Evolutionary conservation across 2,113 vertebrate species (phyloP).

Genomic region (Nothoprocta perdicaria): DNA sequence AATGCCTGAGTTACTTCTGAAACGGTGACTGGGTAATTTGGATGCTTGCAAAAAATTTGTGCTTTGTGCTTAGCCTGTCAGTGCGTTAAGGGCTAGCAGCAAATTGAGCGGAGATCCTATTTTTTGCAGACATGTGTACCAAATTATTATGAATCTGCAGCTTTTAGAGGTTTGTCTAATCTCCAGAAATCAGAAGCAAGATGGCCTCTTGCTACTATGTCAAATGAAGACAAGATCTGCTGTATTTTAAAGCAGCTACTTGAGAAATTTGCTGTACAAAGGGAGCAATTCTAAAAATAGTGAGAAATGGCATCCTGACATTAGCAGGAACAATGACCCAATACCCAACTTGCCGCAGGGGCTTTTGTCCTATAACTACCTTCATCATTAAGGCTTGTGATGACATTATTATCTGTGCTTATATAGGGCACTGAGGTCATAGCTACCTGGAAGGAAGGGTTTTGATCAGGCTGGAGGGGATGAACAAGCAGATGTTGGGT

Average conservation of each 20-base stretch:
- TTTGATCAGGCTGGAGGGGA: slow-evolving; percentile 51
- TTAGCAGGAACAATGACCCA: slow-evolving; percentile 58
- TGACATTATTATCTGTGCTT: slow-evolving; percentile 53
- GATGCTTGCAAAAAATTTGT: neutral
- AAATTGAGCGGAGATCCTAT: neutral
- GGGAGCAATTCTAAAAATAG: slow-evolving; percentile 46
- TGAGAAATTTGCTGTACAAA: slow-evolving; percentile 39
- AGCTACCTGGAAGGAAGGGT: slow-evolving; percentile 32
- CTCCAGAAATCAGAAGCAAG: neutral
- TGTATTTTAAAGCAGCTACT: neutral
- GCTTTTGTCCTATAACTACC: slow-evolving; percentile 29
- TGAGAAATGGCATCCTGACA: slow-evolving; percentile 37
- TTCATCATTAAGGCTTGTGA: slow-evolving; percentile 38
- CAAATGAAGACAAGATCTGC: neutral
- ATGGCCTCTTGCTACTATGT: neutral
- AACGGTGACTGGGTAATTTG: neutral
- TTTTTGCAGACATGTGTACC: neutral
- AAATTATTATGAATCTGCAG: neutral
- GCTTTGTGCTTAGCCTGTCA: neutral
- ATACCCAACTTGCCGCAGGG: slow-evolving; percentile 47
- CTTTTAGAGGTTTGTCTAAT: slow-evolving; percentile 1
- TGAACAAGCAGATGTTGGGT: neutral
- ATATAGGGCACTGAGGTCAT: slow-evolving; percentile 32
- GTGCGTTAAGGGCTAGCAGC: neutral
- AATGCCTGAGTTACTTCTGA: neutral